Evolutionary conservation across 1,140 invertebrate species (phyloP), one percentile per base, ranked within the genome.

Genomic region (Aphelenchoides avenae): DNA sequence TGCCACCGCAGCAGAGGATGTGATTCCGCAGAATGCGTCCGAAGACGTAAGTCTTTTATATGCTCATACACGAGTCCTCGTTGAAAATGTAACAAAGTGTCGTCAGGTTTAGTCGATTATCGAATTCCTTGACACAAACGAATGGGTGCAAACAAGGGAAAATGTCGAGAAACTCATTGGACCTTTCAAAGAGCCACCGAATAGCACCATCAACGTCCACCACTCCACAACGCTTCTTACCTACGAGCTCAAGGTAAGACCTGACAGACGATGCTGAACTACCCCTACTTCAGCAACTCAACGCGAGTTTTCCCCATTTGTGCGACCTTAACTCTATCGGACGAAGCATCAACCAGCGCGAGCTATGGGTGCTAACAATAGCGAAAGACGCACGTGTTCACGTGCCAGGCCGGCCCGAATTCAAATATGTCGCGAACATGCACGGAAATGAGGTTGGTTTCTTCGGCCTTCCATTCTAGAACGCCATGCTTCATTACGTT

Each of bases 391-490:
- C 92, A 7, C 87, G 88, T 2, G 72, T 80, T 40, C 92, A 96
- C 81, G 84, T 87, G 70, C 83, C 85, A 46, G 88, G 89, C 87
- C 82, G 87, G 56, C 89, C 89, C 0, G 89, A 91, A 78, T 87
- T 94, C 65, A 94, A 93, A 77, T 91, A 91, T 76, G 82, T 94
- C 24, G 90, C 83, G 1, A 95, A 94, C 76, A 94, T 95, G 88
- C 91, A 95, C 76, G 91, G 91, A n/a, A 92, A 95, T 78, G 91
- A 95, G 81, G 87, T n/a, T n/a, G n/a, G n/a, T n/a, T n/a, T n/a
- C n/a, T n/a, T n/a, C n/a, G n/a, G n/a, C n/a, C n/a, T n/a, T n/a
- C n/a, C n/a, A n/a, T n/a, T n/a, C n/a, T n/a, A n/a, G n/a, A n/a
- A n/a, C n/a, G n/a, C n/a, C n/a, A n/a, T n/a, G n/a, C n/a, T n/a